These are phyloP conservation scores for Drosophila conformis DNA, from an alignment of 2,888 invertebrate genomes.

Conservation along the genomic window DNA sequence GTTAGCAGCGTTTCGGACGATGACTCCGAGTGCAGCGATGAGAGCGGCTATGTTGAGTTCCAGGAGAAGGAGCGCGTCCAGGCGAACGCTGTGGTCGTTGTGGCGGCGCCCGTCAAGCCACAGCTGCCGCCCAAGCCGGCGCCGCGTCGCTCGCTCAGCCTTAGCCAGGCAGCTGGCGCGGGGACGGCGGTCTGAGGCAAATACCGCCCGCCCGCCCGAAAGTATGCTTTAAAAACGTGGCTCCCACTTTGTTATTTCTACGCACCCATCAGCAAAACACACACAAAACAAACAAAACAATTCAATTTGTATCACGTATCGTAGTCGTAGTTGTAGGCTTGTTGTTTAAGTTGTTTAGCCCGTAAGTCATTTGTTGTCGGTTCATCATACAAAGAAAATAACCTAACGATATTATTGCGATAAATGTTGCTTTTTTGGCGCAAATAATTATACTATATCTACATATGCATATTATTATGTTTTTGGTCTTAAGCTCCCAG, in stretches of 20 bases:
- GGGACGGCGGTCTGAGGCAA: conserved; percentile 62
- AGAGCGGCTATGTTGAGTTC: conserved; percentile 95
- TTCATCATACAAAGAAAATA: conserved; percentile 61
- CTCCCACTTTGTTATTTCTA: conserved; percentile 70
- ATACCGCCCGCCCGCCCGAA: conserved; percentile 20
- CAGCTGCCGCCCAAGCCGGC: conserved; percentile 77
- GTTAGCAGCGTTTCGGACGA: conserved; percentile 74
- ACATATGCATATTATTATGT: conserved; percentile 16
- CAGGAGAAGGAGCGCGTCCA: conserved; percentile 85
- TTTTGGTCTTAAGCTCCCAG: conserved; percentile 22
- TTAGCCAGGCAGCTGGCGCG: conserved; percentile 34
- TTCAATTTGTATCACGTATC: conserved; percentile 51
- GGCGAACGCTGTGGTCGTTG: conserved; percentile 24
- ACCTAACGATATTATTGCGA: conserved; percentile 68
- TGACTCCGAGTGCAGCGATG: conserved; percentile 94
- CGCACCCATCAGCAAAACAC: conserved; percentile 52
- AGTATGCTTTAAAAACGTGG: conserved; percentile 57
- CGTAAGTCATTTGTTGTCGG: conserved; percentile 71
- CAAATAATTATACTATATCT: conserved; percentile 23
- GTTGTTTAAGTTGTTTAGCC: conserved; percentile 46
- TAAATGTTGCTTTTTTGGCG: conserved; percentile 37
- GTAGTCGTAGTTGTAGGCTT: conserved; percentile 54
- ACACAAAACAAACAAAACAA: background rate
- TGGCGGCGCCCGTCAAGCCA: conserved; percentile 39
- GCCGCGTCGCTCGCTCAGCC: conserved; percentile 71